A percentile compares a stretch with the other conserved stretches of the same genome.
These are phyloP conservation scores for Cerceris rybyensis DNA, from an alignment of 2,888 invertebrate genomes.

Conservation along the genomic window DNA sequence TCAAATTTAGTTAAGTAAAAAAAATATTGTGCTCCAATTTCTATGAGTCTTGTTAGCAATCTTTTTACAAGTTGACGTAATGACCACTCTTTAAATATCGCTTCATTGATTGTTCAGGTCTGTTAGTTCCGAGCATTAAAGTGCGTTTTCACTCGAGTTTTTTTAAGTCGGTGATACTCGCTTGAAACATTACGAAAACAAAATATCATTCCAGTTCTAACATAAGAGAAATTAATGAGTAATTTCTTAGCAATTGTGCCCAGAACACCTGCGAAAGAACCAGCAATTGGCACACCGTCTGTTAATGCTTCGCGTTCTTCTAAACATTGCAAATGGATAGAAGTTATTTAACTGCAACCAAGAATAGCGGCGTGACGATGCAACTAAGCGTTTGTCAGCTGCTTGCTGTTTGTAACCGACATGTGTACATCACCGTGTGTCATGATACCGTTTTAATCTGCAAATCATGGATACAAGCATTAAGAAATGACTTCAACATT, in stretches of 20 bases:
- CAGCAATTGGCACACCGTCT: background rate
- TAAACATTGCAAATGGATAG: background rate
- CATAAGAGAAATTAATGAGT: no score
- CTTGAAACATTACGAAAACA: background rate
- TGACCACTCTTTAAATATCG: slow-evolving; percentile 17
- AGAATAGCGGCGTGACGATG: slow-evolving; percentile 1
- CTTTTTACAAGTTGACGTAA: slow-evolving; percentile 5
- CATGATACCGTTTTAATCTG: slow-evolving; percentile 2
- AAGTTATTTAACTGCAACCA: background rate
- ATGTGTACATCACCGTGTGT: background rate
- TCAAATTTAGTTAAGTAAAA: slow-evolving; percentile 15
- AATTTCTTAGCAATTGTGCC: background rate
- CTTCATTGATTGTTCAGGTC: slow-evolving; percentile 38
- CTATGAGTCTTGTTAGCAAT: background rate
- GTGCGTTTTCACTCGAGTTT: slow-evolving; percentile 18
- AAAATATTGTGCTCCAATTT: slow-evolving; percentile 29
- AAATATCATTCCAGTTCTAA: no score
- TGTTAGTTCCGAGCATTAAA: slow-evolving; percentile 6
- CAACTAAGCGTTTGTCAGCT: slow-evolving; percentile 3
- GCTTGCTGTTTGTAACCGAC: background rate
- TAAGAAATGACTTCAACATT: background rate
- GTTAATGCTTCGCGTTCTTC: background rate
- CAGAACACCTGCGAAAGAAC: background rate
- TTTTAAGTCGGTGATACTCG: background rate
- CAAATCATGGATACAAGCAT: background rate